Evolutionary conservation across 2,888 invertebrate genomes (phyloP).

Genomic region (Syrista parreyssii): DNA sequence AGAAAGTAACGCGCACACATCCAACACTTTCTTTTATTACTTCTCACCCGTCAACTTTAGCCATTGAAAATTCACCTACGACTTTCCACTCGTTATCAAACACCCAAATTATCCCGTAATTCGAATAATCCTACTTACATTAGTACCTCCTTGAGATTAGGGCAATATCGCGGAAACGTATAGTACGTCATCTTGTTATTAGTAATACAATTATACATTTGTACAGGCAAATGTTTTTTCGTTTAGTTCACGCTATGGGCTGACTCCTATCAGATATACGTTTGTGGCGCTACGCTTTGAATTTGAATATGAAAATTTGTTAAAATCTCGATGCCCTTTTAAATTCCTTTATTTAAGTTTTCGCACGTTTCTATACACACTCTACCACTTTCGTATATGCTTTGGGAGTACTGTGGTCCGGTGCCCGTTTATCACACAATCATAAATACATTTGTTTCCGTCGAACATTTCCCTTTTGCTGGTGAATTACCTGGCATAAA

Average conservation of each 20-base stretch:
- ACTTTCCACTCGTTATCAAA: neutral
- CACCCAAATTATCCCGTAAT: conserved; percentile 4
- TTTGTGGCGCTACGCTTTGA: neutral
- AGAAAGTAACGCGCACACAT: neutral
- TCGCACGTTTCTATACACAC: neutral
- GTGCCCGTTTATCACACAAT: neutral
- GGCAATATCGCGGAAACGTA: neutral
- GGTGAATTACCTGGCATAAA: neutral
- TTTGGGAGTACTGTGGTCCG: neutral
- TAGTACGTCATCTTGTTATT: neutral
- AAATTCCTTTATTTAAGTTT: neutral
- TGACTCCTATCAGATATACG: neutral
- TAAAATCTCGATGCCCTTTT: neutral
- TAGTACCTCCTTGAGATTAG: conserved; percentile 1
- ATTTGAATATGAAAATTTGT: neutral
- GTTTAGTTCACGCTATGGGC: neutral
- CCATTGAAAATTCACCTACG: neutral
- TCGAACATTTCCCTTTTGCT: neutral
- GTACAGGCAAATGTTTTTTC: neutral
- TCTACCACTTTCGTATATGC: neutral
- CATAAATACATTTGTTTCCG: neutral
- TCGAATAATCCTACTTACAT: conserved; percentile 5
- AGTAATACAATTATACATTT: neutral
- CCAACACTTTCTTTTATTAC: neutral
- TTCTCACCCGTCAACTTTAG: neutral